Conservation (phyloP, 2,113 vertebrate species). For the Amblyopsis rosae region DNA sequence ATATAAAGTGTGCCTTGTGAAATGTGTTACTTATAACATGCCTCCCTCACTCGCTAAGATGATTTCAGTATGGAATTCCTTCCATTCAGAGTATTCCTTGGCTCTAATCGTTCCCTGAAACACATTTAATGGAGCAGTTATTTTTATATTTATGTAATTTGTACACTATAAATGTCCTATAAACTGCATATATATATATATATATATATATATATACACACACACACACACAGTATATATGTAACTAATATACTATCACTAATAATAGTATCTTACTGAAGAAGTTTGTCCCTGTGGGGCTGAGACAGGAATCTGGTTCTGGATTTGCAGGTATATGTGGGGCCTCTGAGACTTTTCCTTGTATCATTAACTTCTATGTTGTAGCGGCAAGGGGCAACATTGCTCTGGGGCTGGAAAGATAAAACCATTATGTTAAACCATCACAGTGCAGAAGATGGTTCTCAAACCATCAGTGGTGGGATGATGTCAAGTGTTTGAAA, state of each 20-base stretch:
- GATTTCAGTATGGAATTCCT: neutral
- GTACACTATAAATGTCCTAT: too few relatives aligned
- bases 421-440: neutral
- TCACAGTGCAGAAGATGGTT: neutral
- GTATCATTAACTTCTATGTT: conserved; percentile 53
- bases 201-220: neutral
- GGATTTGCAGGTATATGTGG: conserved; percentile 60
- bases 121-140: neutral
- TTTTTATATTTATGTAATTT: too few relatives aligned
- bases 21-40: neutral
- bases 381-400: conserved; percentile 71
- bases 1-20: neutral
- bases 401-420: conserved; percentile 59
- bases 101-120: conserved; percentile 34
- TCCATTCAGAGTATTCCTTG: conserved; percentile 20
- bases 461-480: neutral
- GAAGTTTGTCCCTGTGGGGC: conserved; percentile 33
- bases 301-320: conserved; percentile 62
- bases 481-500: too few relatives aligned
- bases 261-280: conserved; percentile 66
- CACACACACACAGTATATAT: neutral
- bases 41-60: neutral
- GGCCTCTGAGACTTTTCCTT: conserved; percentile 39
- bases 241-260: neutral
- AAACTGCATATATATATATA: neutral